Evolutionary conservation across 2,113 vertebrate species (phyloP), one percentile per base, ranked within the genome.

Genomic region (Cricetomys ansorgei): DNA sequence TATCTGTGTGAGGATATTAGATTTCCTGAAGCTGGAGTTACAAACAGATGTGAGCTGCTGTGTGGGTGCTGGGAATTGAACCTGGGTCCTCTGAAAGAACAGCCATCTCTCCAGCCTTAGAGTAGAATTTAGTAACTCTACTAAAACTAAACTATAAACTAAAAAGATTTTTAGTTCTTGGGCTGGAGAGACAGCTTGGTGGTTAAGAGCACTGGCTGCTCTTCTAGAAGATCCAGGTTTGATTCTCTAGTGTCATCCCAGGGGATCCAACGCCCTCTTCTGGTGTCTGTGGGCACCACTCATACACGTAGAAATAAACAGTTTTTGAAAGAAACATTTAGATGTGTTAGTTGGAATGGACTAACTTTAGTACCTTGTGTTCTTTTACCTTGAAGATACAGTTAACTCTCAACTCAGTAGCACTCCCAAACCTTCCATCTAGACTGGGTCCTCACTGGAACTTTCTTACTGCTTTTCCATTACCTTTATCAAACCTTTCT

Each of bases 401-500:
- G 73, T 88, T 76, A 59, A 3, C 62, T 3, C 59, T 73, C 65
- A 80, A 19, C 1, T 81, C 0, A 0, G 43, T 7, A 55, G 29
- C 43, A 79, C 25, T 70, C 45, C 67, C 31, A 86, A 81, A 37
- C 57, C 48, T 48, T 77, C 83, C 23, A 65, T 69, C 53, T 59
- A 83, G 62, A 73, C 62, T 45, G 8, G 45, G 65, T 87, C 84
- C 50, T 45, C 65, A 13, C 55, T 84, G 11, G 43, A 16, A 57
- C 80, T 88, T 80, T 93, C 53, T 67, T 77, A 17, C 29, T 94
- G 50, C 76, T 83, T 45, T 67, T 65, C 50, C 37, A 91, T 83
- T 91, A 64, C 40, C 80, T 95, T 85, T 93, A 92, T 76, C 79
- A 95, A 57, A 40, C 45, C 62, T 69, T 94, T 92, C 45, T 89